Evolutionary conservation across 2,888 invertebrate genomes (phyloP), one percentile per base, ranked within the genome.

Genomic region (Tuta absoluta): DNA sequence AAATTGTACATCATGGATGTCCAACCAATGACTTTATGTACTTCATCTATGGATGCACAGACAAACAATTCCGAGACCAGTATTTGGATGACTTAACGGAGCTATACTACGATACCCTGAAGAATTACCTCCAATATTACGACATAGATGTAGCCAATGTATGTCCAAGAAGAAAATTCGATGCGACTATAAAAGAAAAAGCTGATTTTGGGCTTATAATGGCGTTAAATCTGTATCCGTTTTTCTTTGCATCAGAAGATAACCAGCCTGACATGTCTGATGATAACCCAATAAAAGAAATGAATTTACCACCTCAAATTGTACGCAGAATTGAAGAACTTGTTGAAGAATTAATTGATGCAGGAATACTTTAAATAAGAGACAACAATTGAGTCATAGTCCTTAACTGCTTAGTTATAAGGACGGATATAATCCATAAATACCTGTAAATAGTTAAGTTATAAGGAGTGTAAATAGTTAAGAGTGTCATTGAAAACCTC

Each of bases 1-100:
- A 86, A 61, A 23, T 81, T 0, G 62, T 78, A 0, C 66, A 75
- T 67, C 80, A 73, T 63, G 83, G 83, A 1, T 75, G 72, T 58
- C 84, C 83, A 0, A 53, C 81, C 0, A 48, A 72, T 5, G 86
- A 86, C 57, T 70, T 86, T 1, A 2, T 84, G 0, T 82, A 75
- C 58, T 80, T 85, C 58, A 75, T 85, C 14, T 77, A 76, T 48
- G 64, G 64, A 1, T 68, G 75, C 12, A 81, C 83, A 0, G 84
- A 84, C 60, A 71, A 72, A 17, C 49, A 78, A 8, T 82, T 86
- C 41, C 74, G 86, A 14, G 72, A 65, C 12, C 60, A 71, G 0
- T 77, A 86, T 59, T 28, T 83, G 49, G 59, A 69, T 0, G 17
- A 78, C 23, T 66, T 87, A 0, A 83, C 82, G 48, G 67, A 77